phyloP scores from a whole-genome alignment of 92 coral and sea anemone species.

The Porites divaricata region DNA sequence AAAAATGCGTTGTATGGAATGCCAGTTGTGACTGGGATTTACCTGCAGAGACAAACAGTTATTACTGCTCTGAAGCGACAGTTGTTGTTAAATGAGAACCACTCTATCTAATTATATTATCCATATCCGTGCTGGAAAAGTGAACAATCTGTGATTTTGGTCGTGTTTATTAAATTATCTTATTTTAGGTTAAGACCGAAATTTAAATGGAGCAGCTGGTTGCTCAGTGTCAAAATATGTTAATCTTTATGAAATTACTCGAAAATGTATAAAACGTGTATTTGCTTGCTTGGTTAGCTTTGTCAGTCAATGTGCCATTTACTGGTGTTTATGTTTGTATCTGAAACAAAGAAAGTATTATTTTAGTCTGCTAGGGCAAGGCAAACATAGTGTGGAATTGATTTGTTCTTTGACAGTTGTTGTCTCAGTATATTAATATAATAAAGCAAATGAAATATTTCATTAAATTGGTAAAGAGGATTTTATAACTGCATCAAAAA shows the following conservation, averaged over 20 bases:
- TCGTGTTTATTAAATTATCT: no score
- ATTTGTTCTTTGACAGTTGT: neutral
- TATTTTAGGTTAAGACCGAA: no score
- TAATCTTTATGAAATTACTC: neutral
- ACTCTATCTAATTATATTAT: neutral
- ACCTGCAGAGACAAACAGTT: neutral
- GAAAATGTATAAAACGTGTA: neutral
- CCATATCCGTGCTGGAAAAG: no score
- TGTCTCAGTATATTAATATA: conserved; percentile 14
- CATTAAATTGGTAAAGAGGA: conserved; percentile 7
- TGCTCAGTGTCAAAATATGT: conserved; percentile 2
- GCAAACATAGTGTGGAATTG: neutral
- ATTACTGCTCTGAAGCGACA: conserved; percentile 3
- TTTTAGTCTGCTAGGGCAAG: neutral
- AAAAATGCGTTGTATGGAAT: neutral
- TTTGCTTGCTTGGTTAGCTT: neutral
- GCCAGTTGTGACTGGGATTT: neutral
- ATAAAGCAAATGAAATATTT: neutral
- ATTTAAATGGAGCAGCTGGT: neutral
- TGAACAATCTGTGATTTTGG: no score
- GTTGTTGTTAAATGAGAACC: conserved; percentile 5
- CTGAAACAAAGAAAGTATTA: neutral
- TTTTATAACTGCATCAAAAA: conserved; percentile 7
- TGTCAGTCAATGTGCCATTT: neutral
- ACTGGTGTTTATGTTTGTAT: neutral